Conservation (phyloP, 2,888 invertebrate species). For the Clunio marinus region DNA sequence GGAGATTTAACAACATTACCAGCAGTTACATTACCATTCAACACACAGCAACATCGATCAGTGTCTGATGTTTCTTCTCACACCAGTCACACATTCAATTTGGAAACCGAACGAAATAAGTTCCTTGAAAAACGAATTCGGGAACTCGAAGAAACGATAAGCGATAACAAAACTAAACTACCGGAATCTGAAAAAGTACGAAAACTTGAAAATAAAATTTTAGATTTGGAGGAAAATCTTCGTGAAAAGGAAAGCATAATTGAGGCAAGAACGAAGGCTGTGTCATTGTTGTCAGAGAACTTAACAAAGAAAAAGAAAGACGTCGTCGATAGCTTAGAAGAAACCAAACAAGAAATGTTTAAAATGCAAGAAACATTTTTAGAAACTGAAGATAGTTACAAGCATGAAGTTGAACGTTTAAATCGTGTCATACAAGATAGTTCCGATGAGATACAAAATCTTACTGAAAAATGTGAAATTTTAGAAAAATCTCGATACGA, state of each 20-base stretch:
- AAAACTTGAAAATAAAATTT: slow-evolving; percentile 51
- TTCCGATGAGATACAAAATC: slow-evolving; percentile 55
- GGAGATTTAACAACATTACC: slow-evolving; percentile 45
- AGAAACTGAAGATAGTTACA: slow-evolving; percentile 65
- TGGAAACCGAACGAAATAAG: slow-evolving; percentile 47
- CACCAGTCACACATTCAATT: slow-evolving; percentile 44
- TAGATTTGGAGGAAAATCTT: slow-evolving; percentile 78
- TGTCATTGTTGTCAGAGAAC: slow-evolving; percentile 70
- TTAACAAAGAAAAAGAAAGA: slow-evolving; percentile 59
- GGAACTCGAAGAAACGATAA: slow-evolving; percentile 48
- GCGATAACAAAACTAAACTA: slow-evolving; percentile 42
- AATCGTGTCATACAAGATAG: slow-evolving; percentile 56
- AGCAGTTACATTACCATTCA: too few species aligned
- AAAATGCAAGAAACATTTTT: slow-evolving; percentile 76
- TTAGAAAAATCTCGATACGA: slow-evolving; percentile 54
- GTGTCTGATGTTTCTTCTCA: slow-evolving; percentile 46
- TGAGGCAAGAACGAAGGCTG: slow-evolving; percentile 73
- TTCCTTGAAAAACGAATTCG: slow-evolving; percentile 49
- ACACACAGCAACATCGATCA: slow-evolving; percentile 46
- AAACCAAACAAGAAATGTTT: slow-evolving; percentile 75
- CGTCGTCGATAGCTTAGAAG: slow-evolving; percentile 68
- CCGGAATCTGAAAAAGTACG: slow-evolving; percentile 40
- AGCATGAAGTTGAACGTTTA: slow-evolving; percentile 60
- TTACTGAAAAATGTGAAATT: slow-evolving; percentile 57
- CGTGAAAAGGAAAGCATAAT: slow-evolving; percentile 80